These are phyloP conservation scores for Nephrotoma guestfalica DNA, from an alignment of 2,888 invertebrate genomes.

Conservation along the genomic window DNA sequence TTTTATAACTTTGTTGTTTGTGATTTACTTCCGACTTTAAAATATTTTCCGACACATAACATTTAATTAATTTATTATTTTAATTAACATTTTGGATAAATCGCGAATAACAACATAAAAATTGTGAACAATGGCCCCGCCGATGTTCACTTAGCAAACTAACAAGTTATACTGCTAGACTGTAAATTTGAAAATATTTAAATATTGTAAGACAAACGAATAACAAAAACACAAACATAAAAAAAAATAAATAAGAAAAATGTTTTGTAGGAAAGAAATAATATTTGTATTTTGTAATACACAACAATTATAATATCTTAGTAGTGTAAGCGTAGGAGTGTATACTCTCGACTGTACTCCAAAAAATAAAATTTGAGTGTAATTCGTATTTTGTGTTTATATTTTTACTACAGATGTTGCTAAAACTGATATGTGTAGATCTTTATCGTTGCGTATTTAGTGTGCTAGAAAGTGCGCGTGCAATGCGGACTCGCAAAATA, in stretches of 20 bases:
- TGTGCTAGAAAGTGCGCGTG: not conserved
- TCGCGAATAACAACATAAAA: not conserved
- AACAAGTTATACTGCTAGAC: not conserved
- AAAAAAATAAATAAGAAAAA: not conserved
- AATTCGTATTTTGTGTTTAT: not conserved
- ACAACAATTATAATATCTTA: not conserved
- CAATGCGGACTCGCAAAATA: not conserved
- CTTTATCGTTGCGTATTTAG: not conserved
- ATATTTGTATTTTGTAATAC: not conserved
- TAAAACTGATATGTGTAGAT: not conserved
- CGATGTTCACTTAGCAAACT: not conserved
- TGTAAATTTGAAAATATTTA: not conserved
- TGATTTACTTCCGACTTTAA: not conserved
- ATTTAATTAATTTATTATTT: not conserved
- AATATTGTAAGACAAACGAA: not conserved
- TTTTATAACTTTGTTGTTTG: not conserved
- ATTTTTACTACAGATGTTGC: not conserved
- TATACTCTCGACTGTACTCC: not conserved
- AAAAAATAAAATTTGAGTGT: not conserved
- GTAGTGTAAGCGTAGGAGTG: not conserved
- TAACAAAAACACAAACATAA: not conserved
- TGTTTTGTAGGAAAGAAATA: not conserved
- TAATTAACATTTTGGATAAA: not conserved
- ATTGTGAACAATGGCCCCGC: not conserved
- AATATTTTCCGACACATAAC: not conserved